Evolutionary conservation across 2,113 vertebrate species (phyloP), one percentile per base, ranked within the genome.

Genomic region (Prionailurus viverrinus): DNA sequence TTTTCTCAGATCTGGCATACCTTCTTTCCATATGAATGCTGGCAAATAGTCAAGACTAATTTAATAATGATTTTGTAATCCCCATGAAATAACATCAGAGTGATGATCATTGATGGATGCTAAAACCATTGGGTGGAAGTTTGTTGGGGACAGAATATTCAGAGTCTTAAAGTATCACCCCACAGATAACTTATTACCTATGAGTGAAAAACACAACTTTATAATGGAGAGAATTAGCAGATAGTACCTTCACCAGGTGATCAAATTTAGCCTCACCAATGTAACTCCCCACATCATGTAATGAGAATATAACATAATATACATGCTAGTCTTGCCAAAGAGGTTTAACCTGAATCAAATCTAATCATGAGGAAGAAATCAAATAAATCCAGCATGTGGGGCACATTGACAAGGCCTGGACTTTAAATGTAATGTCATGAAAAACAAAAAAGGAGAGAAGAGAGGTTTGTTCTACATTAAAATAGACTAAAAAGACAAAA

Each of bases 311-410:
- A 80, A 51, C 55, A 69, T 91, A 89, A 85, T 79, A n/a, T 65
- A 31, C 33, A 25, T 71, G 69, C 89, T 71, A 36, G 9, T 73
- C 21, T 94, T 88, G 69, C 73, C 69, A 74, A 83, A 94, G 91
- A 91, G 58, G 41, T 76, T 85, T 71, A 90, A 92, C 80, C 73
- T 39, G 69, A 97, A 96, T 81, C 87, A 93, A 94, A 96, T 81
- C 83, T 94, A 94, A 96, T 91, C 82, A 95, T 3, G 4, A 88
- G 15, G 31, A 97, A 83, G 66, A 87, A 82, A 88, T 82, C 61
- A 82, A 82, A 96, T 82, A 93, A 84, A 91, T 88, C 7, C n/a
- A 88, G 80, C 71, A 71, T 78, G 45, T 81, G 41, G 29, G 41
- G 36, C 21, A 95, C 33, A 74, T 36, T 96, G 93, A 79, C 4